Base-by-base conservation (phyloP, 2,888 invertebrate genomes). In the Proisotoma minuta region DNA sequence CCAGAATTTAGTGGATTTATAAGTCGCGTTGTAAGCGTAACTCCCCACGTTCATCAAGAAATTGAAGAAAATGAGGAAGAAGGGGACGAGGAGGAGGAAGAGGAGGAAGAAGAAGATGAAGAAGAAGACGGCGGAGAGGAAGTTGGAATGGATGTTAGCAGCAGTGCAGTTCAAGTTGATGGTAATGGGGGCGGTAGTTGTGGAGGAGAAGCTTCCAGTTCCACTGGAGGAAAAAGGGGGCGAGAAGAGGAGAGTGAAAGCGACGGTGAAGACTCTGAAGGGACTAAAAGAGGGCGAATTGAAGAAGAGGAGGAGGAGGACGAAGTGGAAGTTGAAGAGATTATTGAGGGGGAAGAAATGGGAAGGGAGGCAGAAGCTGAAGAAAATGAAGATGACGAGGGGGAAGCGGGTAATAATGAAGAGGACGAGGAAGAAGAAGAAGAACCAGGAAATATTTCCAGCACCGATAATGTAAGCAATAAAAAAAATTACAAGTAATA, bases 311-410 rank as follows among this genome's bases (percentile, higher is more conserved):
- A 83, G 49, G 83, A 84, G 70, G 82, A 81, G 63, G 79, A 80
- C 53, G 77, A 81, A 72, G 89, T 88, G 74, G 88, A 88, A 47
- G 47, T 10, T 34, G 8, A 8, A 12, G 34, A 34, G 12, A 34
- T 34, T 5, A 49, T 23, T 56, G 87, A 86, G 72, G 82, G 80
- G 69, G 68, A 51, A 18, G 68, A 69, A 15, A 70, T 67, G 3
- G 69, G 68, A n/a, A 63, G 59, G 5, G 65, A 58, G n/a, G 63
- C 59, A 2, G 64, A 60, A 8, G 82, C 81, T 62, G 82, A 84
- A 0, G 82, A 83, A 64, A 81, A 79, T 28, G 84, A 82, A 72
- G 81, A 81, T 3, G 84, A 84, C 67, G 84, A 82, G 72, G 79
- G 81, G 74, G 84, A 84, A 12, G 65, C 62, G 22, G 62, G 51